These are phyloP conservation scores for Sapajus apella DNA, from an alignment of 2,113 vertebrate species.

Conservation along the genomic window DNA sequence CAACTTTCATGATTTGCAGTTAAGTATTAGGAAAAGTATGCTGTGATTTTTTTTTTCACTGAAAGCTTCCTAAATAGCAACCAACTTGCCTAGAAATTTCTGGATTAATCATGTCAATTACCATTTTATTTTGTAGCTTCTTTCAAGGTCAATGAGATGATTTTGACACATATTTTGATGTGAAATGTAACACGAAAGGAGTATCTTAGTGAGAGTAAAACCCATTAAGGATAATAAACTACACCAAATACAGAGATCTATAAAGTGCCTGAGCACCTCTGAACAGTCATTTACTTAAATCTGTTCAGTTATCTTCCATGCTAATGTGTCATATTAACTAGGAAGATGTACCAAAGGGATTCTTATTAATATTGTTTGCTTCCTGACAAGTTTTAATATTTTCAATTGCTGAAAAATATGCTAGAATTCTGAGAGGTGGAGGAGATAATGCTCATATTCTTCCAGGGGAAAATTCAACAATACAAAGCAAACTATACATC, in stretches of 20 bases:
- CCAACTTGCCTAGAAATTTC: neutral
- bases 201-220: neutral
- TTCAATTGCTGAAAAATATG: neutral
- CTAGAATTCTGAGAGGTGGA: neutral
- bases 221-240: neutral
- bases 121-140: neutral
- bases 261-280: neutral
- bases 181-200: neutral
- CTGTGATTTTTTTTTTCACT: neutral
- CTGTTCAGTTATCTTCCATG: neutral
- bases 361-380: neutral
- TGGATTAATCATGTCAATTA: neutral
- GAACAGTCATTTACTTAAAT: neutral
- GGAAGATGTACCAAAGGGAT: neutral
- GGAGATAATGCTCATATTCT: neutral
- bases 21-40: neutral
- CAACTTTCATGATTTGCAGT: neutral
- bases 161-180: slow-evolving; percentile 27
- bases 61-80: neutral
- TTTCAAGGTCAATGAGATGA: neutral
- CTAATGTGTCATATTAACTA: neutral
- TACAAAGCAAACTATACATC: neutral
- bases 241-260: neutral
- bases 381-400: neutral
- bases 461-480: neutral